A percentile compares a stretch with the other conserved stretches of the same genome.
Conservation (phyloP, 2,113 vertebrate genomes). For the Arothron firmamentum region DNA sequence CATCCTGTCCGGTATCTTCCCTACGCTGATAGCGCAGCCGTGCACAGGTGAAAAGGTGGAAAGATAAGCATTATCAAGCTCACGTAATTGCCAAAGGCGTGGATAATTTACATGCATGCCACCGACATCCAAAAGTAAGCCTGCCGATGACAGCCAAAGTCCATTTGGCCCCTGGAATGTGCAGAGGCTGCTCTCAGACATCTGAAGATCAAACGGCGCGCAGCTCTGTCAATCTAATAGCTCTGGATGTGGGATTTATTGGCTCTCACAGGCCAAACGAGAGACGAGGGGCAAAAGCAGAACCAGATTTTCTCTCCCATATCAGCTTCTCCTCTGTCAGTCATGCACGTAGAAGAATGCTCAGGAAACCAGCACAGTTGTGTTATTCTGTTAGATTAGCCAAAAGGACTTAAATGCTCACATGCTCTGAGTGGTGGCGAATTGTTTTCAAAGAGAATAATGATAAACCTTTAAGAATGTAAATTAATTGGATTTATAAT, state of each 20-base stretch:
- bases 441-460: too few relatives aligned
- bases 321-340: slow-evolving; percentile 66
- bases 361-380: slow-evolving; percentile 24
- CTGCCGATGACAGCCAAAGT: slow-evolving; percentile 64
- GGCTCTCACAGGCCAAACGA: slow-evolving; percentile 55
- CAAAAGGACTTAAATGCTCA: not conserved
- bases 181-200: slow-evolving; percentile 57
- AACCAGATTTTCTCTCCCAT: slow-evolving; percentile 67
- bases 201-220: slow-evolving; percentile 71
- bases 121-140: slow-evolving; percentile 48
- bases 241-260: slow-evolving; percentile 68
- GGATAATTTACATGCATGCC: slow-evolving; percentile 62
- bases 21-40: slow-evolving; percentile 37
- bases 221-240: slow-evolving; percentile 65
- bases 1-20: slow-evolving; percentile 44
- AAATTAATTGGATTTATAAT: too few relatives aligned
- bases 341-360: slow-evolving; percentile 41
- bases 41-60: slow-evolving; percentile 69
- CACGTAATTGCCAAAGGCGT: slow-evolving; percentile 58
- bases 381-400: slow-evolving; percentile 28
- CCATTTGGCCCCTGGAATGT: slow-evolving; percentile 69
- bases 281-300: slow-evolving; percentile 60
- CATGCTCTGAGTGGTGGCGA: too few relatives aligned
- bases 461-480: too few relatives aligned
- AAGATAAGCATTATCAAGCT: slow-evolving; percentile 69